Conservation (phyloP, 2,797 vertebrate species). For the Carapus acus region DNA sequence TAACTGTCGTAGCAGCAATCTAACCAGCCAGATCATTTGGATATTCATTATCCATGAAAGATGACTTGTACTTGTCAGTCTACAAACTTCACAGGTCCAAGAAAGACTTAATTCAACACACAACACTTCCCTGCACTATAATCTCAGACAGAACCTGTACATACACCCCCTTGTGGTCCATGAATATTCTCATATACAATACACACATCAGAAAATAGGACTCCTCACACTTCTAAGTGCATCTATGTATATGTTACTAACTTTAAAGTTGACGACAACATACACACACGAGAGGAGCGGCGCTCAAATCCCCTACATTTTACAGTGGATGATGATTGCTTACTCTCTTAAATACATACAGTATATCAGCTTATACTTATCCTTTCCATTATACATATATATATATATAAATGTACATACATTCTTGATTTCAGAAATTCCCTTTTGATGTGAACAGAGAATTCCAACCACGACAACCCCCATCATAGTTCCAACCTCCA, state of each 20-base stretch:
- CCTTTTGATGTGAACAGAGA: constrained; percentile 55
- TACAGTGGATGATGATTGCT: constrained; percentile 47
- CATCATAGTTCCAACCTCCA: constrained; percentile 35
- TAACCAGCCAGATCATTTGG: constrained; percentile 54
- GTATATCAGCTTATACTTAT: constrained; percentile 58
- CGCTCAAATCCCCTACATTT: constrained; percentile 58
- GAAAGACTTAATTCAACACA: constrained; percentile 42
- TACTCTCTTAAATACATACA: constrained; percentile 50
- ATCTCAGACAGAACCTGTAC: constrained; percentile 53
- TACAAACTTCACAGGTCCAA: constrained; percentile 67
- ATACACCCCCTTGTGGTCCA: constrained; percentile 67
- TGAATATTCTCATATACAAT: constrained; percentile 61
- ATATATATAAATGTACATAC: constrained; percentile 69
- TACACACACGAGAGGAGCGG: constrained; percentile 36
- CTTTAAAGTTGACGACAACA: constrained; percentile 21
- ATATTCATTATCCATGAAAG: constrained; percentile 51
- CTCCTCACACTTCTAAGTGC: constrained; percentile 28
- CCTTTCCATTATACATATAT: too few relatives aligned
- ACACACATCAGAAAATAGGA: constrained; percentile 56
- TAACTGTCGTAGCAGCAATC: constrained; percentile 62
- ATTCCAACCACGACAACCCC: constrained; percentile 40
- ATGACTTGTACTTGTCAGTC: constrained; percentile 47
- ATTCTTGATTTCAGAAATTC: constrained; percentile 65
- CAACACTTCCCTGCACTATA: constrained; percentile 46
- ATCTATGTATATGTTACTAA: constrained; percentile 24